Conservation (phyloP, 2,113 vertebrate species). For the Archocentrus centrarchus region DNA sequence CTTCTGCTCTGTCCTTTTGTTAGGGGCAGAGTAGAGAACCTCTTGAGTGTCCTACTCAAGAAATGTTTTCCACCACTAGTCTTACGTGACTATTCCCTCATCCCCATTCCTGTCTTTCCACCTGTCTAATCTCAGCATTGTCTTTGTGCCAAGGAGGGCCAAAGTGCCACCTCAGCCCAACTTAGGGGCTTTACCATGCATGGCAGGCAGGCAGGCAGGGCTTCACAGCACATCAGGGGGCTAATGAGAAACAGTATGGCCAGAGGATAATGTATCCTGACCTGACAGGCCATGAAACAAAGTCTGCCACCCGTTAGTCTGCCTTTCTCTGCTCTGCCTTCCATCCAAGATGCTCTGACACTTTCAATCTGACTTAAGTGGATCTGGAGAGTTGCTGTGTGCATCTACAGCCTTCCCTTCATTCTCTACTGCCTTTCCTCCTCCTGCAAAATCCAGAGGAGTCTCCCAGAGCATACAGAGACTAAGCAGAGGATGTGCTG, state of each 20-base stretch:
- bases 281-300: conserved; percentile 68
- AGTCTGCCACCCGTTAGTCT: conserved; percentile 53
- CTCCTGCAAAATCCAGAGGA: conserved; percentile 5
- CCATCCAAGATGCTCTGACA: conserved; percentile 62
- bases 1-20: neutral
- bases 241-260: conserved; percentile 75
- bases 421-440: conserved; percentile 1
- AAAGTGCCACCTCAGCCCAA: conserved; percentile 20
- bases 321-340: conserved; percentile 40
- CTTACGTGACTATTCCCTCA: neutral
- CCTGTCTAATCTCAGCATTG: conserved; percentile 29
- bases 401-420: conserved; percentile 17
- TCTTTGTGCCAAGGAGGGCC: conserved; percentile 13
- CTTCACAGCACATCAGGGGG: conserved; percentile 69
- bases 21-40: neutral
- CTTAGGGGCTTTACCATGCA: neutral
- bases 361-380: conserved; percentile 69
- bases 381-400: conserved; percentile 54
- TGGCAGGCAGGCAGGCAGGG: conserved; percentile 32
- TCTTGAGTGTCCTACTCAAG: neutral
- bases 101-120: conserved; percentile 5
- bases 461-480: neutral
- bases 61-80: neutral
- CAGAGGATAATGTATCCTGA: conserved; percentile 61
- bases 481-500: neutral